Evolutionary conservation across 2,113 vertebrate species (phyloP).

Genomic region (Anseranas semipalmata): DNA sequence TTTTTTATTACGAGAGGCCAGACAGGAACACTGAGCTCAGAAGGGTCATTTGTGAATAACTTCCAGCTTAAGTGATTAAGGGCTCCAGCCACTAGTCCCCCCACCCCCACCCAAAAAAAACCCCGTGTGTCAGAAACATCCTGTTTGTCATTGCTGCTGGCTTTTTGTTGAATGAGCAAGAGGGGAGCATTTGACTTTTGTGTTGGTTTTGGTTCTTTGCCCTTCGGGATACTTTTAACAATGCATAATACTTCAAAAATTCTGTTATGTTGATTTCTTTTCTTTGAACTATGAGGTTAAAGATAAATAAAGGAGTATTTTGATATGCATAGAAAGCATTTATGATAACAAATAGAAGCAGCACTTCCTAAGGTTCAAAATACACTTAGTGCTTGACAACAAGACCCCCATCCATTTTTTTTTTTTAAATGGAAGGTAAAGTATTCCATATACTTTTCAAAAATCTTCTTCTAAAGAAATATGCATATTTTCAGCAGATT

Average conservation of each 20-base stretch:
- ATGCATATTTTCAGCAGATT: neutral
- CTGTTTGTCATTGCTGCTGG: neutral
- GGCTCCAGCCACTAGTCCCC: neutral
- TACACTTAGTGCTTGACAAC: neutral
- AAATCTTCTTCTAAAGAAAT: neutral
- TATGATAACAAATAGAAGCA: neutral
- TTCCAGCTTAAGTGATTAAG: slow-evolving; percentile 8
- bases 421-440: neutral
- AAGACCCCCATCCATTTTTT: neutral
- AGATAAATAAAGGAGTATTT: slow-evolving; percentile 32
- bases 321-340: neutral
- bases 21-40: neutral
- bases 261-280: neutral
- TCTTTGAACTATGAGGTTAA: neutral
- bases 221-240: neutral
- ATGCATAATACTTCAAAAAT: neutral
- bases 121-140: neutral
- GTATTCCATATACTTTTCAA: neutral
- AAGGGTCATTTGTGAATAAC: neutral
- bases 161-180: neutral
- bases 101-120: neutral
- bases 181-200: neutral
- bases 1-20: neutral
- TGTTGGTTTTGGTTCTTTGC: slow-evolving; percentile 16
- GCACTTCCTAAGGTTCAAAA: neutral